phyloP scores from a whole-genome alignment of 2,888 invertebrate genomes.

The Lymantria monacha region DNA sequence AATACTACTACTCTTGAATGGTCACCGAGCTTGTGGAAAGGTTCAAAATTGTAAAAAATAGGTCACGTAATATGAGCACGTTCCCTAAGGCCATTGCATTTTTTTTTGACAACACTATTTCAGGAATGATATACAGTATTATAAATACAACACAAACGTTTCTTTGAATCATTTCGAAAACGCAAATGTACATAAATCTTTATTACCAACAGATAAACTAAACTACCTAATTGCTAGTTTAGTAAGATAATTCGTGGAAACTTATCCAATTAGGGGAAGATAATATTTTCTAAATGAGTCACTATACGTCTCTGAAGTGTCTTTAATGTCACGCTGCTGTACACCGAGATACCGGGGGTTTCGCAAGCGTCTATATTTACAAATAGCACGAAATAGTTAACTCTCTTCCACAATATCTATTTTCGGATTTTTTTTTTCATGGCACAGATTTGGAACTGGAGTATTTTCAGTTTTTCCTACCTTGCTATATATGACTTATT shows the following conservation, averaged over 20 bases:
- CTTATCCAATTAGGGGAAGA: slow-evolving; percentile 53
- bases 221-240: slow-evolving; percentile 45
- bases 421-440: no score
- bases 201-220: slow-evolving; percentile 38
- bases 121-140: no score
- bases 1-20: no score
- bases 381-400: not conserved
- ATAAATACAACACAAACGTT: no score
- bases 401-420: not conserved
- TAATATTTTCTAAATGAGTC: slow-evolving; percentile 58
- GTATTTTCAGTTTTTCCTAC: no score
- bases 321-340: slow-evolving; percentile 39
- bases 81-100: no score
- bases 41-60: no score
- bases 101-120: no score
- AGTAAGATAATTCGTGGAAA: slow-evolving; percentile 45
- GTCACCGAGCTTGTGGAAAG: no score
- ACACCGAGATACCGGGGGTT: slow-evolving; percentile 8
- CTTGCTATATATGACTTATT: no score
- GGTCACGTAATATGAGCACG: no score
- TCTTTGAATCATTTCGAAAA: slow-evolving; percentile 5
- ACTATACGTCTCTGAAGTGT: slow-evolving; percentile 53
- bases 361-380: not conserved
- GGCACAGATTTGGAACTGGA: no score
- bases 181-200: slow-evolving; percentile 27